A percentile compares a stretch with the other conserved stretches of the same genome.
Conservation (phyloP, 2,888 invertebrate species). For the Odontomyia ornata region DNA sequence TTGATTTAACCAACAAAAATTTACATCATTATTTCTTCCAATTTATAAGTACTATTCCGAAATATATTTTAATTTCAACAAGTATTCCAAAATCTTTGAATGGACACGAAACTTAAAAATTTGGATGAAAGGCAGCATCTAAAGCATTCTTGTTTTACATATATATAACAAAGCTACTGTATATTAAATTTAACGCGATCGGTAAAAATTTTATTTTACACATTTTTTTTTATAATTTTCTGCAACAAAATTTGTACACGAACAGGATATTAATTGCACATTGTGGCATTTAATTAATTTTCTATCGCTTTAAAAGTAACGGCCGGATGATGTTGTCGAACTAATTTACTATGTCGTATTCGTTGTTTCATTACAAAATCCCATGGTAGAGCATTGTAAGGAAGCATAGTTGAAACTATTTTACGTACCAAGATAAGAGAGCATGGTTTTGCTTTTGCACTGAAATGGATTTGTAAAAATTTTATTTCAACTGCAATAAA, state of each 20-base stretch:
- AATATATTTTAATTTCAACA: too few species aligned
- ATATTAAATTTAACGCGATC: too few species aligned
- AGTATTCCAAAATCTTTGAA: too few species aligned
- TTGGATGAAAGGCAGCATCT: too few species aligned
- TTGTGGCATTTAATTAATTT: slow-evolving; percentile 7
- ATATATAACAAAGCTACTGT: too few species aligned
- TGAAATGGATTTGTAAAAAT: slow-evolving; percentile 17
- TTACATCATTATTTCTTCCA: too few species aligned
- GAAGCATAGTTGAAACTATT: slow-evolving; percentile 46
- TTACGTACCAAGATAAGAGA: slow-evolving; percentile 44
- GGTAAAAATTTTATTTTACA: too few species aligned
- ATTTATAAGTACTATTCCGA: too few species aligned
- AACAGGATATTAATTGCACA: slow-evolving; percentile 1
- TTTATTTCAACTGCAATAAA: background rate
- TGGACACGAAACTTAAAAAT: too few species aligned
- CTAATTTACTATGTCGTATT: slow-evolving; percentile 17
- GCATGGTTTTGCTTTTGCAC: slow-evolving; percentile 26
- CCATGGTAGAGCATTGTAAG: slow-evolving; percentile 46
- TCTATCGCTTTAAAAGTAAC: background rate
- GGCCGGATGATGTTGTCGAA: slow-evolving; percentile 2
- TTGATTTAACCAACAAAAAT: too few species aligned
- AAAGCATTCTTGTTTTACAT: too few species aligned
- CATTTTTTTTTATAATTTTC: background rate
- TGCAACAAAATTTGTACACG: slow-evolving; percentile 30
- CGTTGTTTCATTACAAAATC: slow-evolving; percentile 44